Evolutionary conservation across 1,140 invertebrate genomes (phyloP).

Genomic region (Hestina assimilis): DNA sequence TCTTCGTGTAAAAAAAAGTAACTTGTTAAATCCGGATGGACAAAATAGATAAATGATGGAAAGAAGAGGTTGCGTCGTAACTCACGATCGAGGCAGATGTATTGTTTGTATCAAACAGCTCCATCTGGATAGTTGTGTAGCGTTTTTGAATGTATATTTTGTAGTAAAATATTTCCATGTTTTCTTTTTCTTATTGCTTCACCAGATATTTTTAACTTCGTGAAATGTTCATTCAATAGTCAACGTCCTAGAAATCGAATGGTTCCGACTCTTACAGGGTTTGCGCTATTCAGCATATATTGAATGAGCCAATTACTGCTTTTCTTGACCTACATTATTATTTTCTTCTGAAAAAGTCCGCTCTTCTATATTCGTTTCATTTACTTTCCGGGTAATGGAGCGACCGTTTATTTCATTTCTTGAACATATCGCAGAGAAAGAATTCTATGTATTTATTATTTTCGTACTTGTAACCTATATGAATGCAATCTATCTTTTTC

Average conservation of each 20-base stretch:
- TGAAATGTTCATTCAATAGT: neutral
- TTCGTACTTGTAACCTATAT: too few relatives aligned
- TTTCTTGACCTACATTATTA: slow-evolving; percentile 11
- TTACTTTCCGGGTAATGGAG: neutral
- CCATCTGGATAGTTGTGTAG: neutral
- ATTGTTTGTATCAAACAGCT: neutral
- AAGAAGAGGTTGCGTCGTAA: too few relatives aligned
- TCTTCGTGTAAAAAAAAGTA: too few relatives aligned
- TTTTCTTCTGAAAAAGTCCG: slow-evolving; percentile 2
- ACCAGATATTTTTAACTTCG: neutral
- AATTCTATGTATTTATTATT: too few relatives aligned
- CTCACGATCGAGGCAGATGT: too few relatives aligned
- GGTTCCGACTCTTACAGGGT: neutral
- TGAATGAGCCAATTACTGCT: slow-evolving; percentile 1
- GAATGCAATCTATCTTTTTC: too few relatives aligned
- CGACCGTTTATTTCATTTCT: too few relatives aligned
- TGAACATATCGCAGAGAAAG: too few relatives aligned
- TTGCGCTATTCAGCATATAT: slow-evolving; percentile 2
- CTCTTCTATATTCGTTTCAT: neutral
- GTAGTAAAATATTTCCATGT: neutral
- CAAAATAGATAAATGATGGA: too few relatives aligned
- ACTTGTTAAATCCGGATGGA: too few relatives aligned
- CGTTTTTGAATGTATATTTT: neutral
- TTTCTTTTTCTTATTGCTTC: neutral
- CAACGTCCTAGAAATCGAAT: neutral